A percentile compares a stretch with the other conserved stretches of the same genome.
phyloP scores from a whole-genome alignment of 2,888 invertebrate species.

The Tachina fera region DNA sequence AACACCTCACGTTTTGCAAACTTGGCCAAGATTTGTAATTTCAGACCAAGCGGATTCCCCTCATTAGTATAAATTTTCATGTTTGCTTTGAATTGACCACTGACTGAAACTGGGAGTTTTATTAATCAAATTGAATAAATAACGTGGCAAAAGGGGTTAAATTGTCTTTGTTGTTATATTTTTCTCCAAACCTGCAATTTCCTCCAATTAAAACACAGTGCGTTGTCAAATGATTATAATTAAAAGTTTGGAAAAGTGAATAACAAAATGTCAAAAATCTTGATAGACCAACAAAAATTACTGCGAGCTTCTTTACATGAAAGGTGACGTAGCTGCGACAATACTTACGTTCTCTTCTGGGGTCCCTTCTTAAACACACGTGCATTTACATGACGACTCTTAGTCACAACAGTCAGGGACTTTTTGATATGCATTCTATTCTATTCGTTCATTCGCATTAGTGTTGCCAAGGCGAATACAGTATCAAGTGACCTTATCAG shows the following conservation, averaged over 20 bases:
- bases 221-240: slow-evolving; percentile 9
- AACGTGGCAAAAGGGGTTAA: slow-evolving; percentile 77
- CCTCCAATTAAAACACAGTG: slow-evolving; percentile 52
- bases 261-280: slow-evolving; percentile 37
- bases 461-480: no score
- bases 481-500: no score
- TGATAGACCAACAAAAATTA: no score
- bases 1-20: slow-evolving; percentile 85
- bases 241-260: background rate
- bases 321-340: no score
- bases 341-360: no score
- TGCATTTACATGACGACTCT: no score
- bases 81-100: slow-evolving; percentile 4
- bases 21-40: slow-evolving; percentile 88
- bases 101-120: slow-evolving; percentile 10
- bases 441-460: no score
- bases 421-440: no score
- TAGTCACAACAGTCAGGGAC: no score
- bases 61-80: slow-evolving; percentile 90
- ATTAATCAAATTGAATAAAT: slow-evolving; percentile 54
- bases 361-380: no score
- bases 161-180: slow-evolving; percentile 30
- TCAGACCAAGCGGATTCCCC: slow-evolving; percentile 90
- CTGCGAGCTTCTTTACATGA: no score
- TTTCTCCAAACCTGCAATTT: slow-evolving; percentile 14